These are phyloP conservation scores for Sorex fumeus DNA, from an alignment of 2,113 vertebrate species.

Conservation along the genomic window DNA sequence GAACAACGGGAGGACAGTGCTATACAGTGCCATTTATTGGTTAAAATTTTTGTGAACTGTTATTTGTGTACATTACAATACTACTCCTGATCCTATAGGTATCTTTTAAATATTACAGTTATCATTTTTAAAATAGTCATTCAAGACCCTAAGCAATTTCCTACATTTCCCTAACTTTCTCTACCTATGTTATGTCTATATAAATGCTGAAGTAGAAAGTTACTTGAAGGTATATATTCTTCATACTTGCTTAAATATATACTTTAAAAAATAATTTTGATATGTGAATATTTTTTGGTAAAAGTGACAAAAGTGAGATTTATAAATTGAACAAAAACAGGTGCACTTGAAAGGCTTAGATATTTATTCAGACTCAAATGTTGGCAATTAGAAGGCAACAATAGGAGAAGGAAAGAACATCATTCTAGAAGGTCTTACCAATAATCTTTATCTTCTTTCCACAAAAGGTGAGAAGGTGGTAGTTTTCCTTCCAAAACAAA, in stretches of 20 bases:
- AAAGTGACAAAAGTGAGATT: neutral
- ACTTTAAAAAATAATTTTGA: neutral
- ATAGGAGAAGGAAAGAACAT: neutral
- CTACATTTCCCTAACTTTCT: fast-evolving
- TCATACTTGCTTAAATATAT: neutral
- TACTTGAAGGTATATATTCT: neutral
- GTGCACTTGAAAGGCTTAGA: neutral
- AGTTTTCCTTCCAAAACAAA: conserved; percentile 26
- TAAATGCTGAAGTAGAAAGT: neutral
- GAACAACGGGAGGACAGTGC: too few species aligned
- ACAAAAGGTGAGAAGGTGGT: neutral
- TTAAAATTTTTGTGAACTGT: neutral
- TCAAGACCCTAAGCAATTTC: neutral
- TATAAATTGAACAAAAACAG: conserved; percentile 9
- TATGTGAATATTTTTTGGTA: neutral
- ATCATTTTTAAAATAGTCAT: neutral
- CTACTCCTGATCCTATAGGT: neutral
- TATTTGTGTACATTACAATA: neutral
- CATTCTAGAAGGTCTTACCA: neutral
- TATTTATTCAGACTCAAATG: conserved; percentile 24
- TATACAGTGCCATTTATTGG: too few species aligned
- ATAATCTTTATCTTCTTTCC: neutral
- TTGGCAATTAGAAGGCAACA: neutral
- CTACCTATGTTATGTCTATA: neutral
- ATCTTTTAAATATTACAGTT: neutral